A percentile compares a stretch with the other conserved stretches of the same genome.
These are phyloP conservation scores for Acanthosepion esculentum DNA, from an alignment of 2,888 invertebrate genomes.

Conservation along the genomic window DNA sequence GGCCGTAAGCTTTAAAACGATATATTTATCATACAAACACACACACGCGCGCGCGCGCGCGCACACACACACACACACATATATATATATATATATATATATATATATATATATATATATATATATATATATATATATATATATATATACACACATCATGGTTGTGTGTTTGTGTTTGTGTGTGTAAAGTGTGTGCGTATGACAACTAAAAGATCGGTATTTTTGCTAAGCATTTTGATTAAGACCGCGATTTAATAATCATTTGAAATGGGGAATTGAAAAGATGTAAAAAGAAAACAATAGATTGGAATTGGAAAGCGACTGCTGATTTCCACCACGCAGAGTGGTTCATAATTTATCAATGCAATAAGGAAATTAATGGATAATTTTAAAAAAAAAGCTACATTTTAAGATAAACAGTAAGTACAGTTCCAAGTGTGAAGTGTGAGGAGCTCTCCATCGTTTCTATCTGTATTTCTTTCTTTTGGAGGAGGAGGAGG, in stretches of 20 bases:
- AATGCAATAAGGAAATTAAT: conserved; percentile 25
- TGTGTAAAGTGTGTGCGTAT: neutral
- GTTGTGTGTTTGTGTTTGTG: neutral
- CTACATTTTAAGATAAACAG: no score
- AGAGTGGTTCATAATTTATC: neutral
- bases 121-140: neutral
- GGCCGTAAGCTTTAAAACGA: neutral
- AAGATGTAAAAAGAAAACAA: neutral
- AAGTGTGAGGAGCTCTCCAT: no score
- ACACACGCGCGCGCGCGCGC: neutral
- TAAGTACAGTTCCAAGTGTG: no score
- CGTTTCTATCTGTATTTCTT: no score
- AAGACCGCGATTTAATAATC: neutral
- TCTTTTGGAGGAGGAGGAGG: no score
- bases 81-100: neutral
- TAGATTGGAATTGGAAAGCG: neutral
- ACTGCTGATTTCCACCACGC: neutral
- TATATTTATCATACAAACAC: neutral
- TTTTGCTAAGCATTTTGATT: neutral
- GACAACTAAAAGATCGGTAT: neutral
- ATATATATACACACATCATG: no score
- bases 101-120: neutral
- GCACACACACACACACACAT: neutral
- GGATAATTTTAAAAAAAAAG: neutral
- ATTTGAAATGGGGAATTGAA: neutral